Conservation (phyloP, 2,113 vertebrate genomes). For the Junco hyemalis region DNA sequence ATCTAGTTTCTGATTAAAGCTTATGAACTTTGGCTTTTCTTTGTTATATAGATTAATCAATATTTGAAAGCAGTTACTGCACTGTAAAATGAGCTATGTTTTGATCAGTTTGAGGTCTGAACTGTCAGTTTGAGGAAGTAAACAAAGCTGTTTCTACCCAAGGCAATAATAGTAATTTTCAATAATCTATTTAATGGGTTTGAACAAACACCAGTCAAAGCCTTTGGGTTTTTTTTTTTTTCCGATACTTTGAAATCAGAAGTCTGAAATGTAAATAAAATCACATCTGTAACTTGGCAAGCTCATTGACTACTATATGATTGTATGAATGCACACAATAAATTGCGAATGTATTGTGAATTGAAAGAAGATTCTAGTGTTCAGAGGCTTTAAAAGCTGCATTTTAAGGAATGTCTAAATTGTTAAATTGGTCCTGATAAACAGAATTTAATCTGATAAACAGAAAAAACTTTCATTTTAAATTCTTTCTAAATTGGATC, state of each 20-base stretch:
- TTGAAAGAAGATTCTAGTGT: background rate
- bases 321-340: background rate
- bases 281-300: background rate
- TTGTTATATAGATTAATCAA: background rate
- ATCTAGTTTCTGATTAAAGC: background rate
- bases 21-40: background rate
- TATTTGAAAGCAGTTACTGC: background rate
- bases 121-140: background rate
- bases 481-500: background rate
- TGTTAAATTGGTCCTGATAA: background rate
- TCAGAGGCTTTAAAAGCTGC: background rate
- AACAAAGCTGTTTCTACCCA: background rate
- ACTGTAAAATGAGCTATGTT: background rate
- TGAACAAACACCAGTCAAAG: background rate
- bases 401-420: background rate
- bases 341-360: background rate
- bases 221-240: background rate
- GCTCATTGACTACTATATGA: background rate
- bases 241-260: background rate
- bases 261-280: background rate
- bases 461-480: background rate
- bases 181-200: background rate
- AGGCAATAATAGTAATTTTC: background rate
- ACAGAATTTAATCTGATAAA: background rate
- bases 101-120: background rate